Conservation (phyloP, 2,888 invertebrate species). For the Amphipoea oculea region DNA sequence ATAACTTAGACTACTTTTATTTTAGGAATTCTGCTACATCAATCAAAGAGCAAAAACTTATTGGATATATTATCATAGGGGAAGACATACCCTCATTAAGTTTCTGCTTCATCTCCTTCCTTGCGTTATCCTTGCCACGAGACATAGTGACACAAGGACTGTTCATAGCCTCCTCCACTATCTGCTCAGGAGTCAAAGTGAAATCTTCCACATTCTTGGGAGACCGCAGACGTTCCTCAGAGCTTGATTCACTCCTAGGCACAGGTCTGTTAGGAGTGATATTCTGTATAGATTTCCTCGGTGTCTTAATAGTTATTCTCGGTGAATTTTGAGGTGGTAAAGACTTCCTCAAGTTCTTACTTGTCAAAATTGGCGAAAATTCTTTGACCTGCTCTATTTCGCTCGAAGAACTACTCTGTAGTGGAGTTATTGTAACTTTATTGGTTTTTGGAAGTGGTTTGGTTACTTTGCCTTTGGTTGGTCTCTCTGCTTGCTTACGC, state of each 20-base stretch:
- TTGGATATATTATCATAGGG: background rate
- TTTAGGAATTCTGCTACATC: background rate
- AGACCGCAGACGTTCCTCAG: constrained; percentile 82
- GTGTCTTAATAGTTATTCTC: constrained; percentile 45
- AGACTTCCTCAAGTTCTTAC: constrained; percentile 53
- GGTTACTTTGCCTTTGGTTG: constrained; percentile 57
- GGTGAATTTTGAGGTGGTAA: constrained; percentile 49
- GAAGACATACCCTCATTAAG: constrained; percentile 79
- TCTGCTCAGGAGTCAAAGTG: constrained; percentile 78
- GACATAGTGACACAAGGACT: constrained; percentile 91
- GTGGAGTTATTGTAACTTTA: constrained; percentile 34
- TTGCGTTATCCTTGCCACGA: constrained; percentile 91
- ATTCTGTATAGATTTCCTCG: constrained; percentile 61
- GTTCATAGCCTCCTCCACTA: constrained; percentile 74
- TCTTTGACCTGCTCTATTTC: constrained; percentile 56
- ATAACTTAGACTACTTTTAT: background rate
- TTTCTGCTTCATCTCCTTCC: constrained; percentile 89
- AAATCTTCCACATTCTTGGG: constrained; percentile 72
- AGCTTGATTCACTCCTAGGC: constrained; percentile 83
- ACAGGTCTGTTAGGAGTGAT: constrained; percentile 75
- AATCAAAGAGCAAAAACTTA: background rate
- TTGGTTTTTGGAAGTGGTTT: constrained; percentile 56
- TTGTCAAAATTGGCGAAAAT: constrained; percentile 52
- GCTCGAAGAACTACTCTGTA: constrained; percentile 68
- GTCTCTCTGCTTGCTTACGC: constrained; percentile 52